phyloP scores from a whole-genome alignment of 30 jellyfish, hydroid and myxozoan genomes.

The Rhopilema esculentum region DNA sequence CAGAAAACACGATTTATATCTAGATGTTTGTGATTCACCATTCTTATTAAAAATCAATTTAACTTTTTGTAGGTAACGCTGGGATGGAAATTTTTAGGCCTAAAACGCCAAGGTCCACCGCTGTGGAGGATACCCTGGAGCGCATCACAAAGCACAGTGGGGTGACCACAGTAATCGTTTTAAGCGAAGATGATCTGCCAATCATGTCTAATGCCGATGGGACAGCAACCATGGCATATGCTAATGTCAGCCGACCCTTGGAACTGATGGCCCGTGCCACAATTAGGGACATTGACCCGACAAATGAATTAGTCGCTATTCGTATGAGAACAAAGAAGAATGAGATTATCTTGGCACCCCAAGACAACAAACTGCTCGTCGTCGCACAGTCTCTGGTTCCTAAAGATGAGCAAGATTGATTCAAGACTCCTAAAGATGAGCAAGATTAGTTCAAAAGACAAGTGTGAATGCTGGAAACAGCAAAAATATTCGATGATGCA shows the following conservation, averaged over 20 bases:
- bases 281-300: conserved; percentile 69
- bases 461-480: too few species aligned
- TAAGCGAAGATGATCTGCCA: conserved; percentile 60
- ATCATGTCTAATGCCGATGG: conserved; percentile 51
- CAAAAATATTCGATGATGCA: neutral
- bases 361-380: conserved; percentile 47
- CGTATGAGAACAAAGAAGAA: conserved; percentile 67
- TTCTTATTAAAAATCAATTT: too few species aligned
- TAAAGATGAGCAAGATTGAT: neutral
- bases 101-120: conserved; percentile 11
- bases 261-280: conserved; percentile 56
- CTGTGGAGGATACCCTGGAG: conserved; percentile 60
- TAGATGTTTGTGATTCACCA: neutral
- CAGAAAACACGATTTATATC: neutral
- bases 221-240: conserved; percentile 55
- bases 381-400: conserved; percentile 25
- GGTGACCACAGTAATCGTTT: conserved; percentile 51
- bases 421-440: neutral
- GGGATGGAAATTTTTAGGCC: conserved; percentile 47
- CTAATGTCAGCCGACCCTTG: conserved; percentile 45
- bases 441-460: too few species aligned
- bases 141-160: conserved; percentile 66
- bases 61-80: neutral
- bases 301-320: conserved; percentile 42
- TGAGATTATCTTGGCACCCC: conserved; percentile 77